Evolutionary conservation across 2,797 vertebrate genomes (phyloP), one percentile per base, ranked within the genome.

Genomic region (Anguilla megastoma): DNA sequence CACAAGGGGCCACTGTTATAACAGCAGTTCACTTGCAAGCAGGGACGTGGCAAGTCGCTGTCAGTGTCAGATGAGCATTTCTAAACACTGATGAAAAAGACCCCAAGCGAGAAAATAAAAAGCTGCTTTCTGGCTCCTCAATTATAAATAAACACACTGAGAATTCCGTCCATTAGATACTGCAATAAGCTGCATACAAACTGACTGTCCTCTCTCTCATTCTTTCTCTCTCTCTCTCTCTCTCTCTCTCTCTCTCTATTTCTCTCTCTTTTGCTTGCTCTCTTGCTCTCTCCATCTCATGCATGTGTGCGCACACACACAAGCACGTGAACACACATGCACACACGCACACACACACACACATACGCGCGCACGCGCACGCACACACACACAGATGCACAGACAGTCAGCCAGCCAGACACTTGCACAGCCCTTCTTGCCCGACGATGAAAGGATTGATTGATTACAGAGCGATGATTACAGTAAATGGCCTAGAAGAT

Each of bases 391-490:
- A 30, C 85, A 56, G 71, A 33, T 48, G 41, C 63, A 80, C 71
- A 84, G 1, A 85, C 41, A 86, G 30, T 16, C n/a, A 83, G 48
- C 30, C 69, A 76, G 74, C 27, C 84, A 89, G 58, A 89, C 71
- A 30, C 76, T 48, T 30, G 85, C 74, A 56, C 84, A 76, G 14
- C 58, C 41, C 92, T 93, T 93, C 93, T 94, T 95, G 94, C 95
- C 94, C 95, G 92, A 94, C 96, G 95, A 96, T 96, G 96, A 96
- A 96, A 97, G 96, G 94, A 93, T 93, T 96, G 95, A 96, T 96
- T 97, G 96, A 96, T 97, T 96, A 96, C 94, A 94, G 94, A 95
- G 94, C 93, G 95, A 96, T 96, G 96, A 96, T 96, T 96, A 95
- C 94, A 92, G 95, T 94, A 96, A 96, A 96, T 96, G 96, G 95